These are phyloP conservation scores for Lampris incognitus DNA, from an alignment of 2,113 vertebrate species.

Conservation along the genomic window DNA sequence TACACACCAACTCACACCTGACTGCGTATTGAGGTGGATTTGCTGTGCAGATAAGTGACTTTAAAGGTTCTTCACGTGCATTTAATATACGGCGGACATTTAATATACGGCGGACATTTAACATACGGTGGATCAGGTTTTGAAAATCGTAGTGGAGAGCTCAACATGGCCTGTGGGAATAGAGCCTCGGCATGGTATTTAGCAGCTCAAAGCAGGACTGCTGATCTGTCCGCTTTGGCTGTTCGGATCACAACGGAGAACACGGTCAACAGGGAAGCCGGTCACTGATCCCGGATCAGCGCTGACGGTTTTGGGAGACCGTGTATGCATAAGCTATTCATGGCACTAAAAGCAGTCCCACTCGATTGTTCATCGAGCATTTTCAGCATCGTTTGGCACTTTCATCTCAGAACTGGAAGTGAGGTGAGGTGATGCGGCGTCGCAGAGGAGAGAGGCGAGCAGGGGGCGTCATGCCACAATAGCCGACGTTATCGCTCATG, in stretches of 20 bases:
- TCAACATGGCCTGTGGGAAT: constrained; percentile 40
- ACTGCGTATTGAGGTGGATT: background rate
- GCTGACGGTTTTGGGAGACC: constrained; percentile 12
- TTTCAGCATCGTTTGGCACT: constrained; percentile 17
- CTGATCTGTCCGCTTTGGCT: constrained; percentile 42
- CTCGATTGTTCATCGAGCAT: background rate
- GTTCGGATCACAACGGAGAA: constrained; percentile 44
- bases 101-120: background rate
- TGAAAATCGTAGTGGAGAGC: constrained; percentile 28
- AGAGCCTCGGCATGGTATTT: constrained; percentile 37
- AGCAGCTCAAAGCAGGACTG: constrained; percentile 47
- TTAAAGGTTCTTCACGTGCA: background rate
- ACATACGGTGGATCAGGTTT: background rate
- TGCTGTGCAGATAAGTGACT: background rate
- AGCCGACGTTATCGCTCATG: constrained; percentile 55
- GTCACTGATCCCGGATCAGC: constrained; percentile 41
- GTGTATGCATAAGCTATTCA: constrained; percentile 2
- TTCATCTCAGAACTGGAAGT: constrained; percentile 27
- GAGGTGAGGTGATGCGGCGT: constrained; percentile 25
- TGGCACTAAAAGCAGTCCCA: background rate
- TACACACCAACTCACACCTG: background rate
- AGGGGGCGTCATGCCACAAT: constrained; percentile 40
- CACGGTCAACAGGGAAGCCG: constrained; percentile 41
- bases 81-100: background rate
- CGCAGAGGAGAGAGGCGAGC: constrained; percentile 1